Conservation (phyloP, 2,888 invertebrate genomes). For the Pseudoips prasinana region DNA sequence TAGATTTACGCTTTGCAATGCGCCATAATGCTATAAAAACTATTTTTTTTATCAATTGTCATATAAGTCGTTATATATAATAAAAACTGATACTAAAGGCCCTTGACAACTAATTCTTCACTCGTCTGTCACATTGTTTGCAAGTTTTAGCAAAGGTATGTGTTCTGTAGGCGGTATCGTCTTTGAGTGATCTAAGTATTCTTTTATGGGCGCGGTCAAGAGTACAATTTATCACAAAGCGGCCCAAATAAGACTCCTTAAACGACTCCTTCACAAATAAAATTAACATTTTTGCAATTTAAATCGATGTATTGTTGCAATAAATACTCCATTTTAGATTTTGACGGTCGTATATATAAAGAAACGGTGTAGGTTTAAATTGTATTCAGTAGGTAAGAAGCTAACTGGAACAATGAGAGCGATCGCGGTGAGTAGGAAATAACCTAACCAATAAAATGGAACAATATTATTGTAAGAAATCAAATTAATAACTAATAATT, state of each 20-base stretch:
- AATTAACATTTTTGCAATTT: slow-evolving; percentile 72
- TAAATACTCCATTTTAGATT: slow-evolving; percentile 70
- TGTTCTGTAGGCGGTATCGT: slow-evolving; percentile 34
- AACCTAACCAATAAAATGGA: too few relatives aligned
- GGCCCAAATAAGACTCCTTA: slow-evolving; percentile 58
- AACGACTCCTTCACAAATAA: slow-evolving; percentile 66
- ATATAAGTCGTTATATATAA: too few relatives aligned
- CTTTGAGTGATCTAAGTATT: slow-evolving; percentile 31
- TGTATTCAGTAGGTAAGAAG: slow-evolving; percentile 56
- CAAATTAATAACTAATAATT: too few relatives aligned
- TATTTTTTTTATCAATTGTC: too few relatives aligned
- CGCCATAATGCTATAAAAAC: too few relatives aligned
- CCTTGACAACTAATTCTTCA: too few relatives aligned
- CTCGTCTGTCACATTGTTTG: too few relatives aligned
- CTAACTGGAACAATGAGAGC: slow-evolving; percentile 59
- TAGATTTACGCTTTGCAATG: too few relatives aligned
- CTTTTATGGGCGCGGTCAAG: slow-evolving; percentile 46
- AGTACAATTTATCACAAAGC: slow-evolving; percentile 55
- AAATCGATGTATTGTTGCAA: slow-evolving; percentile 58
- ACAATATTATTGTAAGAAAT: too few relatives aligned
- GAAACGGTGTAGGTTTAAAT: slow-evolving; percentile 43
- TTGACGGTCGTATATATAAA: slow-evolving; percentile 72
- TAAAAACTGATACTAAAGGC: too few relatives aligned
- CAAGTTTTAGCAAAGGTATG: slow-evolving; percentile 1
- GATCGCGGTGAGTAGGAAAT: slow-evolving; percentile 63